These are phyloP conservation scores for Zosterops lateralis DNA, from an alignment of 2,113 vertebrate genomes.

Conservation along the genomic window DNA sequence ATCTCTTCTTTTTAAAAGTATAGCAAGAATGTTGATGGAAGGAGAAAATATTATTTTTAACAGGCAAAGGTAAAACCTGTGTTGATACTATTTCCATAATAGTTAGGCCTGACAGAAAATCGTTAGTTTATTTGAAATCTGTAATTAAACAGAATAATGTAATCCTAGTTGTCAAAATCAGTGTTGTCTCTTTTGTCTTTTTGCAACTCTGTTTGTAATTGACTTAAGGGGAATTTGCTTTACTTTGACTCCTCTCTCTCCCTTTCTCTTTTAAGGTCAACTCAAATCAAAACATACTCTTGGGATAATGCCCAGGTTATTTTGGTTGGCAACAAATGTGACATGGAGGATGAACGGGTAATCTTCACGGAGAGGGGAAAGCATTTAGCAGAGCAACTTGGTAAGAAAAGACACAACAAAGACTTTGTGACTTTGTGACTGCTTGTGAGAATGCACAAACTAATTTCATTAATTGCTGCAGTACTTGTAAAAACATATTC, in stretches of 20 bases:
- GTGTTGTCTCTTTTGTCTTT: not conserved
- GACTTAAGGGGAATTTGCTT: not conserved
- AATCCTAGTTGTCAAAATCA: conserved; percentile 14
- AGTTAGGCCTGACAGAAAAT: not conserved
- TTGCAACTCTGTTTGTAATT: not conserved
- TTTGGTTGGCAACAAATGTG: conserved; percentile 94
- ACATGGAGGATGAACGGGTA: conserved; percentile 96
- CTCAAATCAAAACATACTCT: conserved; percentile 97
- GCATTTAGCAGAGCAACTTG: conserved; percentile 93
- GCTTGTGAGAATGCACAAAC: not conserved
- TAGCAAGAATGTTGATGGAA: not conserved
- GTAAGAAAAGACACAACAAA: conserved; percentile 71
- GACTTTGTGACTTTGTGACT: not conserved
- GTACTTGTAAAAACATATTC: not conserved
- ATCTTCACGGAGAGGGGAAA: conserved; percentile 89
- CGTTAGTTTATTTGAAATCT: not conserved
- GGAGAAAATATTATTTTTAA: not conserved
- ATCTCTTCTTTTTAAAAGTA: not conserved
- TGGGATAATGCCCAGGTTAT: conserved; percentile 99
- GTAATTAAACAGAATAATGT: not conserved
- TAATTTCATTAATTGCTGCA: not conserved
- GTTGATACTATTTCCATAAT: not conserved
- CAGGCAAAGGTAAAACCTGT: not conserved
- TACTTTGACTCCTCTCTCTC: conserved; percentile 28
- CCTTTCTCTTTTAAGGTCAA: conserved; percentile 82